Base-by-base conservation (phyloP, 1,140 invertebrate species). In the Plutomurus gul region DNA sequence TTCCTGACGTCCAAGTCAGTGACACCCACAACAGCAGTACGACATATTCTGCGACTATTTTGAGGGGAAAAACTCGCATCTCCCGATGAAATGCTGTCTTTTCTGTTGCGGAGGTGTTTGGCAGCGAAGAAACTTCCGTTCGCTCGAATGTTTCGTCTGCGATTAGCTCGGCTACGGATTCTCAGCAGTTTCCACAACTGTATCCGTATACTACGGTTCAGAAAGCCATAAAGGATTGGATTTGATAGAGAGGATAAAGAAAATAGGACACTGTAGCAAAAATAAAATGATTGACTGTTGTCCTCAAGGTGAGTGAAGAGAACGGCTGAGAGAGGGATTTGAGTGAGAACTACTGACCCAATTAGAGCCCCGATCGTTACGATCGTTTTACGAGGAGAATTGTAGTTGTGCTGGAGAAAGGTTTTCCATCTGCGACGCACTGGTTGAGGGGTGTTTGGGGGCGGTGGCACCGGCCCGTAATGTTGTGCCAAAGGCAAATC, bases 151-250 rank as follows among this genome's bases (percentile, higher is more conserved):
- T 37, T 49, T 78, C 70, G 18, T 22, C 22, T 33, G 10, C 6
- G n/a, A 27, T 47, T 70, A 7, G 51, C 36, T 36, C 60, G 22
- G 13, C 20, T 37, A 6, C 47, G 40, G 40, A 82, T 56, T 75
- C 75, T 37, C 4, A 83, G 51, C 4, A 78, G 70, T 40, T 79
- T 81, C 77, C 77, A 81, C 22, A 83, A 71, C 30, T 81, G 74
- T 3, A 77, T 16, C 18, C 82, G 60, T 25, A 83, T 83, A 22
- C 49, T 81, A 56, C 82, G 46, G 33, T 83, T 83, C 1, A 83
- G 79, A 65, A 83, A 81, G 33, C 82, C 82, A 39, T 83, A 83
- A 37, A 83, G 77, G 37, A 83, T 73, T 37, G 82, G 82, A 72
- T 81, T 83, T 1, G 77, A 43, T 0, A 83, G 30, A 5, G 77